phyloP scores from a whole-genome alignment of 2,797 vertebrate species.

The Garrulus glandarius region DNA sequence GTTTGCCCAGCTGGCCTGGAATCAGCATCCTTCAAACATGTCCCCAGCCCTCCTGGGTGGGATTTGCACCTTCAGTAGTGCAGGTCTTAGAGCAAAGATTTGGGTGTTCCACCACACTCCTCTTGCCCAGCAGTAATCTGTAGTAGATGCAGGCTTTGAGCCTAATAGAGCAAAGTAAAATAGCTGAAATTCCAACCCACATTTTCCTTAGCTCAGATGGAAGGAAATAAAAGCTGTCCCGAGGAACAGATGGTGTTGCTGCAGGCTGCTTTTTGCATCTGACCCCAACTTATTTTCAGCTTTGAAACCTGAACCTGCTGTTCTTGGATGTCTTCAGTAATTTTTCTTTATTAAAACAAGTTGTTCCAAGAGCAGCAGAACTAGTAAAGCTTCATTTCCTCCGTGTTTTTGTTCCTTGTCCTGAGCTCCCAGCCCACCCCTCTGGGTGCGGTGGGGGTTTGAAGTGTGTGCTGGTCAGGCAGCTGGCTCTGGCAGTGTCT shows the following conservation, averaged over 20 bases:
- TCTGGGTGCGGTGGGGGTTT: background rate
- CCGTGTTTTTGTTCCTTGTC: background rate
- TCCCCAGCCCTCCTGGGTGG: background rate
- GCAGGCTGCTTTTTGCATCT: conserved; percentile 64
- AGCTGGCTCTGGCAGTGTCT: background rate
- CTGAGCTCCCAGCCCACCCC: background rate
- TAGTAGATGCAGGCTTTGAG: conserved; percentile 59
- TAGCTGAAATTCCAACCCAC: conserved; percentile 64
- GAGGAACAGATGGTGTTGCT: conserved; percentile 60
- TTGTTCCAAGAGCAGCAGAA: conserved; percentile 39
- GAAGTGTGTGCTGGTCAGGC: background rate
- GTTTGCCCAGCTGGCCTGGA: background rate
- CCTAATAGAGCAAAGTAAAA: conserved; percentile 64
- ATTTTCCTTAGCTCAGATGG: conserved; percentile 64
- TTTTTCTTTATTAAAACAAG: conserved; percentile 65
- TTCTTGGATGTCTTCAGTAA: conserved; percentile 55
- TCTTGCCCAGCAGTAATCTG: conserved; percentile 29
- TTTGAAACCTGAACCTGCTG: conserved; percentile 67
- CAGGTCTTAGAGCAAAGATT: background rate
- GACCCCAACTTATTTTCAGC: conserved; percentile 65
- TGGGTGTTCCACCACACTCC: background rate
- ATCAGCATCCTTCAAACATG: background rate
- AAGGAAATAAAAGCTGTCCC: conserved; percentile 67
- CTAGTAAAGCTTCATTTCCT: conserved; percentile 60
- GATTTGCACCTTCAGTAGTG: background rate